Evolutionary conservation across 2,113 vertebrate genomes (phyloP).

Genomic region (Sphaerodactylus townsendi): DNA sequence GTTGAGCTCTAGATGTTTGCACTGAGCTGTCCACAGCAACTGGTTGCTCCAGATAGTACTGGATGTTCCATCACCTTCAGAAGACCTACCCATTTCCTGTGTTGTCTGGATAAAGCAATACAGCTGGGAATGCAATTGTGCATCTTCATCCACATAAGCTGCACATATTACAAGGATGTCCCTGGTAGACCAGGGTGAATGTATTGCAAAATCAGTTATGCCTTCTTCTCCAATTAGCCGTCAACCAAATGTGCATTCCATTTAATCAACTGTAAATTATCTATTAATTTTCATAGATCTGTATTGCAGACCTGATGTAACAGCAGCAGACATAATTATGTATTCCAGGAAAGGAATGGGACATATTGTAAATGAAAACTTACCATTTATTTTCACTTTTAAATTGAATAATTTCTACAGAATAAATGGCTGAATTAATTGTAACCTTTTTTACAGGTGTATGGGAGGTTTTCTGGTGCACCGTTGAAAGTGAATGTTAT

Average conservation of each 20-base stretch:
- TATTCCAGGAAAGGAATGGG: too few species aligned
- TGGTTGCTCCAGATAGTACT: too few species aligned
- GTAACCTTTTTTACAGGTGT: slow-evolving; percentile 82
- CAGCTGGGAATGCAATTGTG: neutral
- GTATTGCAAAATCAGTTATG: neutral
- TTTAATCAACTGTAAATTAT: neutral
- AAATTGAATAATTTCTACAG: neutral
- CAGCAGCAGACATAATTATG: neutral
- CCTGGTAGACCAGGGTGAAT: neutral
- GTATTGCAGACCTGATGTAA: neutral
- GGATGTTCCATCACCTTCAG: too few species aligned
- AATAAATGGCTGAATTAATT: neutral
- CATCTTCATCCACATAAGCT: neutral
- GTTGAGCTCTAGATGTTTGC: too few species aligned
- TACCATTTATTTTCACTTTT: neutral
- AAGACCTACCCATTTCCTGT: too few species aligned
- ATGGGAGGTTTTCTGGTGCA: slow-evolving; percentile 90
- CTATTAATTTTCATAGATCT: neutral
- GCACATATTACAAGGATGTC: too few species aligned
- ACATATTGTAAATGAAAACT: neutral
- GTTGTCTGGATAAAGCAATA: too few species aligned
- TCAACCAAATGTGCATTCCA: neutral
- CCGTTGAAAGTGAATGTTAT: slow-evolving; percentile 82
- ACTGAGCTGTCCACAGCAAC: too few species aligned
- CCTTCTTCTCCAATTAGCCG: neutral